Evolutionary conservation across 2,113 vertebrate genomes (phyloP).

Genomic region (Psittacula cyanocephala): DNA sequence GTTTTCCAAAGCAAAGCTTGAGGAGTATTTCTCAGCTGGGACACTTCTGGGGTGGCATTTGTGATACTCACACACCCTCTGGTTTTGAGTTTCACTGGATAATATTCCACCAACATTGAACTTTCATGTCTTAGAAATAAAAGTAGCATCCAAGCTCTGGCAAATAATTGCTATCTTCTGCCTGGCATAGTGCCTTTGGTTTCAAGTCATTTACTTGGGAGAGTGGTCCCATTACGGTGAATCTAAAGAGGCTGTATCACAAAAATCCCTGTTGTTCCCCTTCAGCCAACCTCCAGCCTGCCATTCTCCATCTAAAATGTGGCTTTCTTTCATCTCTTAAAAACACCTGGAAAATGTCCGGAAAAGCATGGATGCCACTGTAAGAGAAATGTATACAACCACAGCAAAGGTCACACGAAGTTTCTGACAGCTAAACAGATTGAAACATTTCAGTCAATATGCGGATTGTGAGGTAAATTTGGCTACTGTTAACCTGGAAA

Average conservation of each 20-base stretch:
- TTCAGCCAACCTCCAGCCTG: not conserved
- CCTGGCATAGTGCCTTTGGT: not conserved
- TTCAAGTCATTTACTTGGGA: not conserved
- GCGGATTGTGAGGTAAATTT: not conserved
- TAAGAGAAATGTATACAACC: not conserved
- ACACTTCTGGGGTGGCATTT: not conserved
- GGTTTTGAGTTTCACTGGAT: not conserved
- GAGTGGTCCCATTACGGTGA: not conserved
- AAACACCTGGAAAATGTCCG: not conserved
- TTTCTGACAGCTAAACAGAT: not conserved
- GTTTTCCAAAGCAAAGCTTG: not conserved
- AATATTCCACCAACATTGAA: not conserved
- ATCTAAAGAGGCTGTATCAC: not conserved
- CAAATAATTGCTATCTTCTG: not conserved
- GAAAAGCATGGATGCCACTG: not conserved
- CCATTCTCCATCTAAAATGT: not conserved
- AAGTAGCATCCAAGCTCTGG: not conserved
- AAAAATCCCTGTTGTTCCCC: not conserved
- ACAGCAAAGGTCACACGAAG: not conserved
- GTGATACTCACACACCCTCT: fast-evolving
- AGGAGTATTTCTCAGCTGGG: not conserved
- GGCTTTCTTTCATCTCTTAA: not conserved
- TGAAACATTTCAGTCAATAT: not conserved
- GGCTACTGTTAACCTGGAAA: not conserved
- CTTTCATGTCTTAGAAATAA: not conserved